Base-by-base conservation (phyloP, 2,888 invertebrate genomes). In the Tetanocera ferruginea region DNA sequence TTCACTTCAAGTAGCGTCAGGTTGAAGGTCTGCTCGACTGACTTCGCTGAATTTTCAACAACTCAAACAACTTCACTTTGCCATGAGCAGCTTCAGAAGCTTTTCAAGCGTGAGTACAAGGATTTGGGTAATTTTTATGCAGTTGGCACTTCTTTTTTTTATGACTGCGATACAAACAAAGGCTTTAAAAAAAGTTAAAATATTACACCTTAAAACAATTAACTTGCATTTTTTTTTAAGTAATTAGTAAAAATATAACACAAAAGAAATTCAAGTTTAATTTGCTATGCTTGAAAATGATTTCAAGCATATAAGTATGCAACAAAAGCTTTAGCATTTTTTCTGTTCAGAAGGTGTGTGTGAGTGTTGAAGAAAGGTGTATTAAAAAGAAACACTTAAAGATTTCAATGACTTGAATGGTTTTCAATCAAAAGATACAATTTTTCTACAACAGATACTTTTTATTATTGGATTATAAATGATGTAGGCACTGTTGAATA, bases 141-240 rank as follows among this genome's bases (percentile, higher is more conserved):
- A 62, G 17, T 62, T 62, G 28, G 5, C 25, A 25, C 1, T 62
- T 62, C 5, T 28, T 11, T 23, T 23, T 19, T 57, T 57, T 23
- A 19, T 9, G 9, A 23, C 23, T 8, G 2, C 23, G 3, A 17
- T 28, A 51, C 1, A 51, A 17, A 17, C 14, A 28, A 55, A 34
- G 6, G 23, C 9, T 37, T 34, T 23, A n/a, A n/a, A 73, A 73
- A 25, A 31, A 43, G 73, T 49, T 60, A 49, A n/a, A 62, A 17
- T 73, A 31, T 73, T 62, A 64, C 62, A 28, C 73, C 73, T 62
- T 28, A 19, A n/a, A 11, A 64, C 73, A 73, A 64, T 62, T 62
- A 43, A 43, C 19, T 8, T 19, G 23, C 11, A 34, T 37, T 34
- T 34, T 23, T 69, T 23, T 69, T n/a, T n/a, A n/a, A 49, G 23